A percentile compares a stretch with the other conserved stretches of the same genome.
phyloP scores from a whole-genome alignment of 1,140 invertebrate species.

The Pararge aegeria region DNA sequence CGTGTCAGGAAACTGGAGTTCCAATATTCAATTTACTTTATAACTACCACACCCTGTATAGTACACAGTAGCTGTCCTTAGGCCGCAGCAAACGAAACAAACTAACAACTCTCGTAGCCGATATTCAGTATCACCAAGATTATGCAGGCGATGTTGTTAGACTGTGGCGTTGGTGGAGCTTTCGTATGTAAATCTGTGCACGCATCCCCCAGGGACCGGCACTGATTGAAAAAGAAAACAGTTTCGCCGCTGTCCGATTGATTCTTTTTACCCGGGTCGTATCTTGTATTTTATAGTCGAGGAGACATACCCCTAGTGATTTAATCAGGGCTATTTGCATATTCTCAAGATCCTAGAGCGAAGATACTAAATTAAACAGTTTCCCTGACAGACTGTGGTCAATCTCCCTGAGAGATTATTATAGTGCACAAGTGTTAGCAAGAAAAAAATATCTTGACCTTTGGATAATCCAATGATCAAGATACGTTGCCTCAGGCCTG shows the following conservation, averaged over 20 bases:
- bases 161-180: conserved; percentile 33
- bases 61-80: not conserved
- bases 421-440: no score
- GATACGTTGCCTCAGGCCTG: no score
- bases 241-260: conserved; percentile 63
- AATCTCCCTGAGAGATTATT: no score
- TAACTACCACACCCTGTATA: conserved; percentile 47
- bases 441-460: no score
- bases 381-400: no score
- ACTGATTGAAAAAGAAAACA: conserved; percentile 76
- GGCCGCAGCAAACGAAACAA: not conserved
- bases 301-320: conserved; percentile 10
- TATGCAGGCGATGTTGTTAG: not conserved
- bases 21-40: conserved; percentile 72
- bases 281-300: conserved; percentile 42
- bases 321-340: conserved; percentile 11
- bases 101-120: not conserved
- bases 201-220: conserved; percentile 51
- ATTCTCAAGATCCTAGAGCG: conserved; percentile 2
- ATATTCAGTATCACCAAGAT: not conserved
- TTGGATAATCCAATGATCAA: no score
- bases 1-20: conserved; percentile 34
- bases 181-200: conserved; percentile 30
- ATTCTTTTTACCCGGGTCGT: conserved; percentile 55
- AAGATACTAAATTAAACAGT: no score